phyloP scores from a whole-genome alignment of 2,113 vertebrate genomes.

The Brienomyrus brachyistius region DNA sequence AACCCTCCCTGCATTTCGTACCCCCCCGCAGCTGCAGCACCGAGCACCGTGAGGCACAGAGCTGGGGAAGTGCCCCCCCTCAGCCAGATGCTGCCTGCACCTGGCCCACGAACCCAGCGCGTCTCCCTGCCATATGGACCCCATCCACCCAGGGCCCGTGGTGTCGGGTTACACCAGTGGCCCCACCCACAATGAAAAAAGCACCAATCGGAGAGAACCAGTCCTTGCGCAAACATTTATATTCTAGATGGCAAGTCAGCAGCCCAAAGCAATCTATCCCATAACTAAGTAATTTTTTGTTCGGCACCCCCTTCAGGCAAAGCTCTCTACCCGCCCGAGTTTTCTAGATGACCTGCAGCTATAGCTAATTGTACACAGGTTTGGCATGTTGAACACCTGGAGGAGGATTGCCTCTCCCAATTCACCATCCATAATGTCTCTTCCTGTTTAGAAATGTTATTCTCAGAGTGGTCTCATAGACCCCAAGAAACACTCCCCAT shows the following conservation, averaged over 20 bases:
- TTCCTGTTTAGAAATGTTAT: conserved; percentile 24
- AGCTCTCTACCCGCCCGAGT: not conserved
- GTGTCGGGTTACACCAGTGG: not conserved
- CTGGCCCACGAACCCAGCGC: conserved; percentile 24
- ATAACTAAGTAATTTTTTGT: not conserved
- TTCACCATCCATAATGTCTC: conserved; percentile 14
- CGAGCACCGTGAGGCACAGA: not conserved
- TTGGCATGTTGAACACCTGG: conserved; percentile 15
- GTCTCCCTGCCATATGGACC: conserved; percentile 30
- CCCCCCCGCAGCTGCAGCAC: conserved; percentile 23
- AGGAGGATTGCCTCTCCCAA: conserved; percentile 22
- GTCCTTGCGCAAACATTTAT: not conserved
- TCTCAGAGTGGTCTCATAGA: conserved; percentile 23
- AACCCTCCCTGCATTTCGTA: conserved; percentile 3
- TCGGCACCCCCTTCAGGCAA: not conserved
- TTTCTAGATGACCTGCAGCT: conserved; percentile 30
- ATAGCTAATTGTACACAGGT: conserved; percentile 27
- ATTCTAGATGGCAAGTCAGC: not conserved
- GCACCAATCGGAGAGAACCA: not conserved
- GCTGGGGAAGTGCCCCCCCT: conserved; percentile 1
- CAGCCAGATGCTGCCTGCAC: conserved; percentile 27
- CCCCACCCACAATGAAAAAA: not conserved
- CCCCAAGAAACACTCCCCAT: conserved; percentile 6
- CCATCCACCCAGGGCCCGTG: conserved; percentile 18
- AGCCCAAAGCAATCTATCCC: not conserved